Evolutionary conservation across 37 sponge, comb jelly and placozoan species (phyloP).

Genomic region (Beroe forskalii): DNA sequence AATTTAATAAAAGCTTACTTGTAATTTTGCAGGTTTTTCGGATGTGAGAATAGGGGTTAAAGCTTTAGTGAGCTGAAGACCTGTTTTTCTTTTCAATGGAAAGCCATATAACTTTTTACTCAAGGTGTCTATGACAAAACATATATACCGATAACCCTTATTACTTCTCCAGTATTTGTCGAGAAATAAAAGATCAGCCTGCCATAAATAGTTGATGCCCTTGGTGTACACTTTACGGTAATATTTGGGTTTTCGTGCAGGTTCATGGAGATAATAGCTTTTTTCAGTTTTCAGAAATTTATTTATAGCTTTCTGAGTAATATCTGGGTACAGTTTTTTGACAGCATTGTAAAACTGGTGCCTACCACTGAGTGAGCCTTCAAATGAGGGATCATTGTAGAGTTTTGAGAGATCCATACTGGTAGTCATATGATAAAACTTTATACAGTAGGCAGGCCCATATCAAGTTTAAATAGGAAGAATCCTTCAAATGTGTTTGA

Average conservation of each 20-base stretch:
- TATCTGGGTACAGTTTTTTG: slow-evolving; percentile 9
- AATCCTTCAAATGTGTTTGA: not conserved
- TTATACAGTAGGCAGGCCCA: not conserved
- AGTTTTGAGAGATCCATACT: not conserved
- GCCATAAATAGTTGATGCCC: slow-evolving; percentile 10
- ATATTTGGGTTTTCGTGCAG: not conserved
- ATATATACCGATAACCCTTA: not conserved
- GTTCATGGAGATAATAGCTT: slow-evolving; percentile 15
- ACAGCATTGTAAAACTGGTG: not conserved
- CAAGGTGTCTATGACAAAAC: slow-evolving; percentile 12
- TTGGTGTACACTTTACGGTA: slow-evolving; percentile 16
- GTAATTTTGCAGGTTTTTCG: slow-evolving; percentile 8
- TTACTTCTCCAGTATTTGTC: not conserved
- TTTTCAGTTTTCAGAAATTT: slow-evolving; percentile 28
- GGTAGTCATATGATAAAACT: too few species aligned
- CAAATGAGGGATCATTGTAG: slow-evolving; percentile 23
- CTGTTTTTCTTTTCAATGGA: not conserved
- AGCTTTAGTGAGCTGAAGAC: slow-evolving; percentile 14
- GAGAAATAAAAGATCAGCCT: slow-evolving; percentile 14
- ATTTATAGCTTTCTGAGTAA: not conserved
- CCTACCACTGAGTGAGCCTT: not conserved
- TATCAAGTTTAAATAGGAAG: not conserved
- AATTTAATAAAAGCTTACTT: not conserved
- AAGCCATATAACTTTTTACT: not conserved
- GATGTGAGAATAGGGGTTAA: slow-evolving; percentile 4